Conservation (phyloP, 2,113 vertebrate genomes). For the Chloropsis hardwickii region DNA sequence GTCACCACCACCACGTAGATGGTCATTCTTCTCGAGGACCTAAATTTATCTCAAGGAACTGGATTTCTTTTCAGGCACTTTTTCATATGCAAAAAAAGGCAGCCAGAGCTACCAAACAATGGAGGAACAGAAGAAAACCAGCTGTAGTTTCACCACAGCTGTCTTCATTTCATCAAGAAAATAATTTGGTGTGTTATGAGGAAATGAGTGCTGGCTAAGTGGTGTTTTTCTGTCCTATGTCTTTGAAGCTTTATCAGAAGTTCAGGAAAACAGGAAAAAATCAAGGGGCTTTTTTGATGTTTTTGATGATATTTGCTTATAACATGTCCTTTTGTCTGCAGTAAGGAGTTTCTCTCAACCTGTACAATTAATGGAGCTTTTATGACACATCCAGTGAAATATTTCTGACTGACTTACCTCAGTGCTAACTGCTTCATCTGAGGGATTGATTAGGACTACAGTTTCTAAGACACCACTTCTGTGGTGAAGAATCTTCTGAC, state of each 20-base stretch:
- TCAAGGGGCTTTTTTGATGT: not conserved
- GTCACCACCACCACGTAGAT: not conserved
- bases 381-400: not conserved
- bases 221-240: not conserved
- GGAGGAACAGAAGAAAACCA: not conserved
- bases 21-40: not conserved
- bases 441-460: slow-evolving; percentile 95
- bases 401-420: slow-evolving; percentile 74
- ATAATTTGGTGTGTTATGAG: not conserved
- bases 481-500: slow-evolving; percentile 97
- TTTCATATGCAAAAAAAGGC: not conserved
- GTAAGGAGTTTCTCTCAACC: not conserved
- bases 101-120: not conserved
- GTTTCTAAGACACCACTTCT: slow-evolving; percentile 94
- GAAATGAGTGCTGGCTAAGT: not conserved
- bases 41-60: not conserved
- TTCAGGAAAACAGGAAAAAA: not conserved
- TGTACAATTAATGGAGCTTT: not conserved
- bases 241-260: not conserved
- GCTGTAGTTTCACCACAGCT: not conserved
- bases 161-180: not conserved
- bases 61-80: not conserved
- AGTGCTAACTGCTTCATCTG: slow-evolving; percentile 93
- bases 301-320: not conserved
- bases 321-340: not conserved